Conservation (phyloP, 53 echinoderm and acorn worm species). For the Apostichopus leukothele region DNA sequence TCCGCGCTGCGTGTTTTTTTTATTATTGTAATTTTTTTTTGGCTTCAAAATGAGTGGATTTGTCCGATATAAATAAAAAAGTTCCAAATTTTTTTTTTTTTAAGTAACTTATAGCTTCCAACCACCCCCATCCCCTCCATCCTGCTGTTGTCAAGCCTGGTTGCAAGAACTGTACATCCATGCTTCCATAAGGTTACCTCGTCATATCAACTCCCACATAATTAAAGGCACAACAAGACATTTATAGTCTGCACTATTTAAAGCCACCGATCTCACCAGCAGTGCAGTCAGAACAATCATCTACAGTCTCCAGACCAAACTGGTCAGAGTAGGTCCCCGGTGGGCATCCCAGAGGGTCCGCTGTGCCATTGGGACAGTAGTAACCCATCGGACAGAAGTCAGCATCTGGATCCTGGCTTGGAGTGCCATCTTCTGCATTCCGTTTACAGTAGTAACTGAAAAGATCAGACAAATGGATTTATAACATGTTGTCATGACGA, state of each 20-base stretch:
- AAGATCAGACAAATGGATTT: background rate
- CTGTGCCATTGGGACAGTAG: slow-evolving; percentile 83
- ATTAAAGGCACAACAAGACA: too few species aligned
- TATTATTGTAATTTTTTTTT: too few species aligned
- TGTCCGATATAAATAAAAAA: too few species aligned
- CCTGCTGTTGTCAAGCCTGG: too few species aligned
- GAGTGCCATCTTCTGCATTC: slow-evolving; percentile 69
- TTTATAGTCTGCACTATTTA: too few species aligned
- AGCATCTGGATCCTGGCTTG: slow-evolving; percentile 64
- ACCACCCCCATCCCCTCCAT: too few species aligned
- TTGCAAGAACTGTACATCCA: background rate
- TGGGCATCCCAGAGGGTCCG: slow-evolving; percentile 79
- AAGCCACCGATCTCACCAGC: slow-evolving; percentile 51
- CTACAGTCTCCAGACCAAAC: slow-evolving; percentile 49
- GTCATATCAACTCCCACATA: background rate
- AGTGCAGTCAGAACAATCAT: slow-evolving; percentile 77
- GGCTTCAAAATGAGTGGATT: too few species aligned
- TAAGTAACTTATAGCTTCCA: too few species aligned
- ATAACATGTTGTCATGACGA: too few species aligned
- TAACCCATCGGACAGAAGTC: slow-evolving; percentile 78
- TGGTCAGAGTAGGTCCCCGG: slow-evolving; percentile 82
- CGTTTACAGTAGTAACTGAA: slow-evolving; percentile 69
- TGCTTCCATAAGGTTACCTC: background rate
- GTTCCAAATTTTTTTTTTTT: too few species aligned
- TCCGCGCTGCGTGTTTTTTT: too few species aligned